phyloP scores from a whole-genome alignment of 2,113 vertebrate genomes.

The Hydrolagus affinis region DNA sequence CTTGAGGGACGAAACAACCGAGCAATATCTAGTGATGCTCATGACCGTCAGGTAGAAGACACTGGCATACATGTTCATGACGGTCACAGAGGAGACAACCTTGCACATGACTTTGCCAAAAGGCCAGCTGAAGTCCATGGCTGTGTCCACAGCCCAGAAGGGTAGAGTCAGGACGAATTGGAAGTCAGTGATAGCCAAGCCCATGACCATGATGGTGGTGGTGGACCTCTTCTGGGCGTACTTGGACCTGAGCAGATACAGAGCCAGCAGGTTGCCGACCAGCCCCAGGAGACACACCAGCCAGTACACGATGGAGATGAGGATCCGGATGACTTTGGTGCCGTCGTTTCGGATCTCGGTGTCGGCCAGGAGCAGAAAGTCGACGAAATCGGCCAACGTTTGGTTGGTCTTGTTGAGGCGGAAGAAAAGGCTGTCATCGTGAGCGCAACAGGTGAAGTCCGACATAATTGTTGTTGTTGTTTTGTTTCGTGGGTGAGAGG shows the following conservation, averaged over 20 bases:
- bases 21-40: conserved; percentile 63
- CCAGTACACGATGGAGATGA: conserved; percentile 59
- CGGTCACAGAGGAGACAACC: conserved; percentile 62
- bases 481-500: not conserved
- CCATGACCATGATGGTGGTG: conserved; percentile 62
- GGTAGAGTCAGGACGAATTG: conserved; percentile 67
- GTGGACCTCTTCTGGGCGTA: conserved; percentile 51
- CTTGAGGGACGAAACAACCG: conserved; percentile 53
- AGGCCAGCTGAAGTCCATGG: conserved; percentile 67
- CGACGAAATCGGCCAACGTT: not conserved
- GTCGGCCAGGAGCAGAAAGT: conserved; percentile 46
- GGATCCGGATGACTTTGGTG: conserved; percentile 50
- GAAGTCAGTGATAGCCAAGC: conserved; percentile 61
- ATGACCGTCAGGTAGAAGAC: conserved; percentile 68
- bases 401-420: not conserved
- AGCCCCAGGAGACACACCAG: conserved; percentile 63
- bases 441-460: not conserved
- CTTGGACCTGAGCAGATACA: conserved; percentile 59
- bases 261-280: conserved; percentile 60
- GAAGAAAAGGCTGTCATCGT: not conserved
- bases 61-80: conserved; percentile 67
- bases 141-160: conserved; percentile 67
- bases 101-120: conserved; percentile 69
- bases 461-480: not conserved
- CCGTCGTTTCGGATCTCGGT: conserved; percentile 45